Evolutionary conservation across 2,888 invertebrate genomes (phyloP).

Genomic region (Criorhina ranunculi): DNA sequence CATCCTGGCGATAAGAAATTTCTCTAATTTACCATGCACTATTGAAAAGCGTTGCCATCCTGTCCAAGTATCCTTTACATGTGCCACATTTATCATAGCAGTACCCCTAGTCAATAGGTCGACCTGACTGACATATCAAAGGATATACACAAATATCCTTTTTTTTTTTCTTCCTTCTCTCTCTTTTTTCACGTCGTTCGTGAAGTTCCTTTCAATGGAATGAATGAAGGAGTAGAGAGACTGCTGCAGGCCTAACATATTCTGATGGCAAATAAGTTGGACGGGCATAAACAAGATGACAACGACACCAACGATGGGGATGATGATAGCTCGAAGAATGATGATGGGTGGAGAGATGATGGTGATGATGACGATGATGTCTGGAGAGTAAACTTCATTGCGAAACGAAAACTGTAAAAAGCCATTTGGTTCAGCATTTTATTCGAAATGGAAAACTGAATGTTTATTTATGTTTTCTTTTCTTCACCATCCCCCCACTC

Average conservation of each 20-base stretch:
- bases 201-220: slow-evolving; percentile 39
- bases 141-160: slow-evolving; percentile 27
- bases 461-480: slow-evolving; percentile 62
- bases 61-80: slow-evolving; percentile 53
- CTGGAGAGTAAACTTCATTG: slow-evolving; percentile 18
- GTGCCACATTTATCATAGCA: slow-evolving; percentile 34
- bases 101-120: slow-evolving; percentile 65
- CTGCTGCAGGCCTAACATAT: slow-evolving; percentile 65
- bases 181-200: slow-evolving; percentile 7
- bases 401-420: slow-evolving; percentile 53
- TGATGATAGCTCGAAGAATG: slow-evolving; percentile 32
- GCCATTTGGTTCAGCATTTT: slow-evolving; percentile 76
- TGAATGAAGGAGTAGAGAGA: slow-evolving; percentile 42
- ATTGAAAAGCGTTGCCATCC: slow-evolving; percentile 15
- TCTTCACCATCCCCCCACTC: background rate
- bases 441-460: slow-evolving; percentile 67
- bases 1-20: slow-evolving; percentile 51
- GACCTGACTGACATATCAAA: slow-evolving; percentile 60
- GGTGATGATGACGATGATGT: slow-evolving; percentile 45
- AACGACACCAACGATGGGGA: slow-evolving; percentile 63
- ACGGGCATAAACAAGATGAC: slow-evolving; percentile 67
- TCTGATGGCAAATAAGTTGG: slow-evolving; percentile 69
- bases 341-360: slow-evolving; percentile 22
- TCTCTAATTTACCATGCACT: slow-evolving; percentile 53
- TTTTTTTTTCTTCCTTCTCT: background rate